These are phyloP conservation scores for Uloborus plumipes DNA, from an alignment of 2,888 invertebrate genomes.

Conservation along the genomic window DNA sequence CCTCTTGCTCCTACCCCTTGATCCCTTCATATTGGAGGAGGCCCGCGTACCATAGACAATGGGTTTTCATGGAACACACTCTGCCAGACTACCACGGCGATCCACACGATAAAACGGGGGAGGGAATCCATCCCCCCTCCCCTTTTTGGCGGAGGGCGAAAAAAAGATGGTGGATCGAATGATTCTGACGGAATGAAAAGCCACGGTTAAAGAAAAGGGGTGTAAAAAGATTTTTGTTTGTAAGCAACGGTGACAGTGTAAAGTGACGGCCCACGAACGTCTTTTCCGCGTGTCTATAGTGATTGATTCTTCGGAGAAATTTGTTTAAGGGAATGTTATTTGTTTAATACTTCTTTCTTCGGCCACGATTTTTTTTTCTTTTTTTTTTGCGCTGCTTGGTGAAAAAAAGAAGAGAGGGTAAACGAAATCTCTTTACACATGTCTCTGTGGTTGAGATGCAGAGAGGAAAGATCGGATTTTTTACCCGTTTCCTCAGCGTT, in stretches of 20 bases:
- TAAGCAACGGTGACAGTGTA: slow-evolving; percentile 31
- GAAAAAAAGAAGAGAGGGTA: no score
- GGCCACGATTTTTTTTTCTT: not conserved
- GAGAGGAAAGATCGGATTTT: no score
- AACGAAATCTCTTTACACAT: no score
- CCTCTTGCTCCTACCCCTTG: slow-evolving; percentile 34
- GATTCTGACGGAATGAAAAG: slow-evolving; percentile 47
- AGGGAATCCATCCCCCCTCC: slow-evolving; percentile 12
- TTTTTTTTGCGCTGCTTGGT: no score
- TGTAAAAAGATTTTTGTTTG: slow-evolving; percentile 7
- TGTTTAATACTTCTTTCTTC: slow-evolving; percentile 25
- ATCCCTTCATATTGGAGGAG: slow-evolving; percentile 30
- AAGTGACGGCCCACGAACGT: slow-evolving; percentile 24
- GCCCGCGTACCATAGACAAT: slow-evolving; percentile 22
- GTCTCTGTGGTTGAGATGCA: no score
- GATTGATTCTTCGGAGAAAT: slow-evolving; percentile 56
- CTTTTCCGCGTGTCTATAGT: slow-evolving; percentile 43
- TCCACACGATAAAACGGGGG: not conserved
- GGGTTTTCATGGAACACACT: slow-evolving; percentile 3
- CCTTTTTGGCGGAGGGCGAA: slow-evolving; percentile 19
- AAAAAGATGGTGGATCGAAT: slow-evolving; percentile 46
- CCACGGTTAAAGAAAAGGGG: slow-evolving; percentile 40
- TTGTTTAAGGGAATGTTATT: slow-evolving; percentile 48
- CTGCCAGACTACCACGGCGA: slow-evolving; percentile 2
- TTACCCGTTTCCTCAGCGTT: no score